Evolutionary conservation across 2,113 vertebrate genomes (phyloP).

Genomic region (Dryoscopus gambensis): DNA sequence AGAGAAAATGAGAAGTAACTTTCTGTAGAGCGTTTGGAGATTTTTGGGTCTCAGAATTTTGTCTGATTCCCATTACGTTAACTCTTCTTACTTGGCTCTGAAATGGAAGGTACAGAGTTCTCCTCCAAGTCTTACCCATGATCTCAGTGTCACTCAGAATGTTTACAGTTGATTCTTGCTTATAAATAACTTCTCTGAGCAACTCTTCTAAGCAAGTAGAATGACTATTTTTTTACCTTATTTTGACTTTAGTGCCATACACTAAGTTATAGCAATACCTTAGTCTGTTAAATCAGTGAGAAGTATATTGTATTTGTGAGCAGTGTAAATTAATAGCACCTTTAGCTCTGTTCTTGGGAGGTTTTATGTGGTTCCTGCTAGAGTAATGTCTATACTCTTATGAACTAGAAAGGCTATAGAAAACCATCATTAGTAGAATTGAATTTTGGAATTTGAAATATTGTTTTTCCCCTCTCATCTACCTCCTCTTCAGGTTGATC

Average conservation of each 20-base stretch:
- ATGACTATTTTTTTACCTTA: background rate
- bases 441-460: background rate
- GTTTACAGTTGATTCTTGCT: background rate
- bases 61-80: background rate
- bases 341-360: background rate
- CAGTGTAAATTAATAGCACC: background rate
- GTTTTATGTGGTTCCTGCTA: background rate
- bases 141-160: background rate
- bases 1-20: background rate
- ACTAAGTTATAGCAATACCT: background rate
- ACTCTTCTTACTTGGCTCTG: background rate
- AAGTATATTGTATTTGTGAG: background rate
- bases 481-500: slow-evolving; percentile 81
- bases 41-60: background rate
- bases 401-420: background rate
- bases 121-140: background rate
- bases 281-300: background rate
- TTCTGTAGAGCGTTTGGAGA: background rate
- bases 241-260: background rate
- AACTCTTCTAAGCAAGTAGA: background rate
- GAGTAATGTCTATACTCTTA: background rate
- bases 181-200: background rate
- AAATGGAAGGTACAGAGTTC: background rate
- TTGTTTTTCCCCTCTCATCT: background rate
- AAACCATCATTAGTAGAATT: background rate